Base-by-base conservation (phyloP, 2,113 vertebrate species). In the Stegostoma tigrinum region DNA sequence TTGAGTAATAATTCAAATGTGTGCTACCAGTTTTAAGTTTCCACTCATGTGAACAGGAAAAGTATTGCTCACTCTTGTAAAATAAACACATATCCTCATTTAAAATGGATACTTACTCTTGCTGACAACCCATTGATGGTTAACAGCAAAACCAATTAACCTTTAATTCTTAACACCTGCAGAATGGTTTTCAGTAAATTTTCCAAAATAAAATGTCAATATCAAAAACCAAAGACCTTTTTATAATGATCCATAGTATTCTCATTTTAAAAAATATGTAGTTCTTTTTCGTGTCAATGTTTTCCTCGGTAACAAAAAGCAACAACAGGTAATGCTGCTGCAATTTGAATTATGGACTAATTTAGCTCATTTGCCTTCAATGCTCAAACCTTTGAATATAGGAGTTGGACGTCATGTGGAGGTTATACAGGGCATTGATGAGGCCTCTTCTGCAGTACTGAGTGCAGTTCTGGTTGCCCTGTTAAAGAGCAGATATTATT, bases 101-200 rank as follows among this genome's bases (percentile, higher is more conserved):
- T 52, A 27, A 95, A 45, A 52, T 72, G 67, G 27, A 72, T 75
- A 95, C 70, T 95, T 70, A 48, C 34, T 72, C 67, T 52, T 75
- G 42, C 72, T 48, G 72, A 72, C 94, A 95, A 52, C 17, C 94
- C 94, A 75, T 45, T 95, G 68, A 72, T 68, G 45, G 68, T 95
- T 95, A 45, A 72, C 27, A 27, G n/a, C 42, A 14, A 95, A 45
- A 6, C 23, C 23, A 95, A 68, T 95, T 95, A 95, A 75, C 94
- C 68, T 95, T 95, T 95, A 30, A 72, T 68, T 17, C 68, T 48
- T 72, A 95, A 24, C 67, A 95, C 67, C 94, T 95, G 67, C 68
- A 95, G 48, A 34, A 72, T 95, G 14, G 4, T 52, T 52, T 48
- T 52, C 94, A 19, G 94, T 75, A 52, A 34, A 61, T 61, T 90